Evolutionary conservation across 1,140 invertebrate genomes (phyloP), one percentile per base, ranked within the genome.

Genomic region (Conus betulinus): DNA sequence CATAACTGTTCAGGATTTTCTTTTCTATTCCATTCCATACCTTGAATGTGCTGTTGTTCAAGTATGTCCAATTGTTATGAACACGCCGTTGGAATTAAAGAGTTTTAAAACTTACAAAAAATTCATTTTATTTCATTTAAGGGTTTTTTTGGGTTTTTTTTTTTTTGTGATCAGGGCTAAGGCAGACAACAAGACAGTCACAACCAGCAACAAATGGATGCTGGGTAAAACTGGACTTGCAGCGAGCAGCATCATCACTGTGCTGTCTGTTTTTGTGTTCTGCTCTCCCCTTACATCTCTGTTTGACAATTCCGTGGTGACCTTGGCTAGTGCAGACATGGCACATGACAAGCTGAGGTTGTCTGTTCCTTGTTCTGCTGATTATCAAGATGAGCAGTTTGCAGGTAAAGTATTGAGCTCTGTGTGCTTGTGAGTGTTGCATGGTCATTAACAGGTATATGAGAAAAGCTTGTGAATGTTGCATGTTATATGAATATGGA

Each of bases 331-430:
- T 15, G 39, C 17, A 53, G 51, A 81, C 3, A 17, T 17, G 17
- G 63, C 25, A 5, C 76, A 78, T 3, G 67, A 78, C 6, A 88
- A 81, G 84, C 84, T 71, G 25, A 52, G 85, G 20, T 63, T 84
- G 78, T 51, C 79, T 39, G 90, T 92, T 4, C 86, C 86, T 15
- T 92, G 91, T 84, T 92, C 91, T 20, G 67, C 85, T n/a, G 91
- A 92, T 81, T 92, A 92, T 76, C 52, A 88, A 27, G n/a, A 84
- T 74, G 91, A 92, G 82, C 63, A 84, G 63, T 90, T 91, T 90
- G 17, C 81, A 78, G 89, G 91, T 91, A 76, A 27, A 10, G 67
- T 71, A 7, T 71, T 11, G 11, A 20, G 1, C 6, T 10, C 13
- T 71, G 23, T 71, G 67, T 71, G 3, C 13, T 7, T 71, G 11